A percentile compares a stretch with the other conserved stretches of the same genome.
These are phyloP conservation scores for Tretioscincus oriximinensis DNA, from an alignment of 2,113 vertebrate species.

Conservation along the genomic window DNA sequence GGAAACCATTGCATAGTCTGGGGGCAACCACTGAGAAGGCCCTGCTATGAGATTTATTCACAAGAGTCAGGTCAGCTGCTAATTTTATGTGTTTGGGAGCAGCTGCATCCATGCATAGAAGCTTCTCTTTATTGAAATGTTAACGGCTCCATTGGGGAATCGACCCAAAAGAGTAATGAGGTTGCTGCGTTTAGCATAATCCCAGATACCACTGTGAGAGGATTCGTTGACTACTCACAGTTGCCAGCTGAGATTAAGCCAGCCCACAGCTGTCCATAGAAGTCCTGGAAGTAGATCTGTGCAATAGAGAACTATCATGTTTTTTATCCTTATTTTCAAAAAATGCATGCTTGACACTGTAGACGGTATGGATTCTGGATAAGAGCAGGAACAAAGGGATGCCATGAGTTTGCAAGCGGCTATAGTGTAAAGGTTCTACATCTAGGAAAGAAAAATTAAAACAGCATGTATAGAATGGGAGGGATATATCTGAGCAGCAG, in stretches of 20 bases:
- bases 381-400: background rate
- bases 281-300: conserved; percentile 66
- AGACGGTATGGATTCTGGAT: background rate
- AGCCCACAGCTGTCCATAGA: conserved; percentile 83
- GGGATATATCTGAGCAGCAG: too few species aligned
- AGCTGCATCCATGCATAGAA: background rate
- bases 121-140: conserved; percentile 64
- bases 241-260: conserved; percentile 99
- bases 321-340: background rate
- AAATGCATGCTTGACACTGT: background rate
- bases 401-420: background rate
- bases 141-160: conserved; percentile 67
- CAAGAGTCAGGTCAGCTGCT: background rate
- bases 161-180: conserved; percentile 73
- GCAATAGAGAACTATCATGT: conserved; percentile 43
- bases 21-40: too few species aligned
- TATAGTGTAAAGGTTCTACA: too few species aligned
- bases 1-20: too few species aligned
- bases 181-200: conserved; percentile 95
- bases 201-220: conserved; percentile 96
- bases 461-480: too few species aligned
- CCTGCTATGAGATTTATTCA: too few species aligned
- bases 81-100: background rate
- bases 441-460: too few species aligned
- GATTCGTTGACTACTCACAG: conserved; percentile 89